Evolutionary conservation across 2,113 vertebrate genomes (phyloP), one percentile per base, ranked within the genome.

Genomic region (Periophthalmus modestus): DNA sequence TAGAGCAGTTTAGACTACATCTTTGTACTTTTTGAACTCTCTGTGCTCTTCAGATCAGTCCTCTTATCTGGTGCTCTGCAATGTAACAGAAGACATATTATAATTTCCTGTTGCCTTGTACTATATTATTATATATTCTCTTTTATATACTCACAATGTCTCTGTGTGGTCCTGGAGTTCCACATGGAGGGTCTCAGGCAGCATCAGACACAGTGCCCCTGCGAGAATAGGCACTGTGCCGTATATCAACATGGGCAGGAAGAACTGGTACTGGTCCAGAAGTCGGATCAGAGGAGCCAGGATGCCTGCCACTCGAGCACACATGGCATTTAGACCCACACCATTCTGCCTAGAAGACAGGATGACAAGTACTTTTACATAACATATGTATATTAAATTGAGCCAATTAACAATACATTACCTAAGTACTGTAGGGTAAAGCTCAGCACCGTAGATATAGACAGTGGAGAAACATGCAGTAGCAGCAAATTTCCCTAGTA

Each of bases 381-480:
- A 34, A 15, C 14, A n/a, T 24, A n/a, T 43, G 28, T 11, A 12
- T 28, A 23, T 34, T 48, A 43, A 28, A 13, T 36, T 12, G 14
- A 23, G 39, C 80, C 33, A 55, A 55, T 55, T 10, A 55, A 3
- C 52, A n/a, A 21, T 21, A 14, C 23, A 36, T 93, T 86, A 98
- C 97, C 96, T 94, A 76, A 96, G 0, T 0, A 94, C 0, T 0
- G 96, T 97, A 2, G 96, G 97, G 78, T 96, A 95, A 23, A 98
- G 85, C 80, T 99, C 96, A 19, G 95, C 94, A 0, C 94, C 62
- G 14, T 96, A 97, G 69, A 97, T 70, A 43, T 77, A 89, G 28
- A 87, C 34, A 9, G 71, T 87, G 15, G 78, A 46, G 68, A 83
- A 90, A 71, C 78, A 77, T 33, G 73, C 80, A 24, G 82, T 85